Percentiles rank a stretch among this genome's conserved stretches.
phyloP scores from a whole-genome alignment of 2,888 invertebrate species.

The Norana najaformis region DNA sequence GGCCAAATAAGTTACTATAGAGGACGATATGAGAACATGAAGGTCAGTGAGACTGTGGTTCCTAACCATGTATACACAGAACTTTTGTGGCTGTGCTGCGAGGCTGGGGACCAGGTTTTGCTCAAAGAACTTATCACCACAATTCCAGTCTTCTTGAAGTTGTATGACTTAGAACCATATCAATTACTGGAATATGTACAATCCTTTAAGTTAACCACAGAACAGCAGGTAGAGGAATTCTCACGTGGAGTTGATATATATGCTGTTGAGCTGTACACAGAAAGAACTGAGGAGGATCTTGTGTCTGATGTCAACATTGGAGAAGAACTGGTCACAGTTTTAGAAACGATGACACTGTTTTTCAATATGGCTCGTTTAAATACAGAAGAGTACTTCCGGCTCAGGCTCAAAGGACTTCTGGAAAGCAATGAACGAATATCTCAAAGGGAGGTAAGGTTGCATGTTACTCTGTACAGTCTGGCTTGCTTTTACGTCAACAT shows the following conservation, averaged over 20 bases:
- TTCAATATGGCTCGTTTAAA: conserved; percentile 20
- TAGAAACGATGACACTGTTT: conserved; percentile 15
- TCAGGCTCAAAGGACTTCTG: not conserved
- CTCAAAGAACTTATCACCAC: conserved; percentile 22
- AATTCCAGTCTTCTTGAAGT: conserved; percentile 26
- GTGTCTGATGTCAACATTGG: conserved; percentile 22
- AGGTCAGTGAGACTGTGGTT: not conserved
- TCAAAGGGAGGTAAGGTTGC: not conserved
- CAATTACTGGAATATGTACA: conserved; percentile 28
- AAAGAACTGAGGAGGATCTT: conserved; percentile 20
- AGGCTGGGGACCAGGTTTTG: conserved; percentile 23
- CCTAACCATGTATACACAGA: conserved; percentile 27
- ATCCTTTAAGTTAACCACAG: not conserved
- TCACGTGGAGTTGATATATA: conserved; percentile 7
- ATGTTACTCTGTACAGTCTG: not conserved
- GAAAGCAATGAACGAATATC: not conserved
- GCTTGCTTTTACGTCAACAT: conserved; percentile 31
- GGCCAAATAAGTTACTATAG: conserved; percentile 19
- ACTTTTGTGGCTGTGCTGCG: conserved; percentile 24
- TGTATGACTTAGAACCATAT: conserved; percentile 22
- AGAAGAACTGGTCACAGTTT: not conserved
- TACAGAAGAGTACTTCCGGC: conserved; percentile 20
- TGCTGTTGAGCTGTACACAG: conserved; percentile 24
- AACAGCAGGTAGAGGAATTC: conserved; percentile 16
- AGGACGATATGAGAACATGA: not conserved